Evolutionary conservation across 1,140 invertebrate genomes (phyloP).

Genomic region (Lethrus apterus): DNA sequence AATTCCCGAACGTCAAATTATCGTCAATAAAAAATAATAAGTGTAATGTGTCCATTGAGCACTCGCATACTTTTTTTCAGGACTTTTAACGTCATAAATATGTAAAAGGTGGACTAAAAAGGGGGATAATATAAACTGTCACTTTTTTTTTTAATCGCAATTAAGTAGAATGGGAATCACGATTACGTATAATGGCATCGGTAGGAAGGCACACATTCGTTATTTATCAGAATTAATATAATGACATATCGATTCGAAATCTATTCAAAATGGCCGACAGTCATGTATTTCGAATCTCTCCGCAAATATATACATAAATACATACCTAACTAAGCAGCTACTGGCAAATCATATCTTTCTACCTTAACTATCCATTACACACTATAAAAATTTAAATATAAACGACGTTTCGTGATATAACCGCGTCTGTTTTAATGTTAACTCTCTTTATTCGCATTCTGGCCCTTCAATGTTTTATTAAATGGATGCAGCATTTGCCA

Average conservation of each 20-base stretch:
- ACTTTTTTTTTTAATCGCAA: constrained; percentile 22
- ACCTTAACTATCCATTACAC: constrained; percentile 22
- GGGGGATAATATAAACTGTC: constrained; percentile 20
- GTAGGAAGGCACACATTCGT: constrained; percentile 25
- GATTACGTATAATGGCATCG: constrained; percentile 26
- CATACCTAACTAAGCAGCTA: constrained; percentile 26
- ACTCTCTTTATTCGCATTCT: constrained; percentile 11
- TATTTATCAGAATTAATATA: constrained; percentile 33
- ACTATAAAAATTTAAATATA: constrained; percentile 31
- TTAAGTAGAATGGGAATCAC: constrained; percentile 23
- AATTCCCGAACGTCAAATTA: constrained; percentile 16
- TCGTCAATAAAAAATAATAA: constrained; percentile 15
- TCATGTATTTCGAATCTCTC: constrained; percentile 25
- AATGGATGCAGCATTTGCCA: constrained; percentile 29
- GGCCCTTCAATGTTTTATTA: constrained; percentile 26
- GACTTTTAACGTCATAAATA: constrained; percentile 23
- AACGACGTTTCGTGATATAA: constrained; percentile 27
- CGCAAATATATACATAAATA: constrained; percentile 29
- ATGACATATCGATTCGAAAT: constrained; percentile 34
- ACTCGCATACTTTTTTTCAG: constrained; percentile 8
- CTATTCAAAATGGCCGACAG: constrained; percentile 32
- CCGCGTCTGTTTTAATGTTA: constrained; percentile 17
- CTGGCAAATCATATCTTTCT: constrained; percentile 27
- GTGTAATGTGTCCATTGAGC: constrained; percentile 14
- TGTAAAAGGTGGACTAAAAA: constrained; percentile 23